Base-by-base conservation (phyloP, 2,888 invertebrate species). In the Aphodius sticticus region DNA sequence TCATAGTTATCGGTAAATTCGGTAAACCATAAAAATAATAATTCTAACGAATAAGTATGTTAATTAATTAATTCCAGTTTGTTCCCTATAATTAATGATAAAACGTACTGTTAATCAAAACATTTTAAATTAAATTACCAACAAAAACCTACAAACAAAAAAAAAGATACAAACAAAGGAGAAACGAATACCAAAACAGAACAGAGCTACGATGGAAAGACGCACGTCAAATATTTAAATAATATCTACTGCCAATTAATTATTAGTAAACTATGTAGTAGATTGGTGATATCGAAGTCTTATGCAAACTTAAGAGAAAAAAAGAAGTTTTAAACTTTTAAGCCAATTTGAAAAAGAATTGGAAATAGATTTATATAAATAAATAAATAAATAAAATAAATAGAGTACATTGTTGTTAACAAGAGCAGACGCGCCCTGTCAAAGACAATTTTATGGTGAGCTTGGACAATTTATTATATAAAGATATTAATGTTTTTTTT, bases 231-330 rank as follows among this genome's bases (percentile, higher is more conserved):
- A 53, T 53, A 53, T 74, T 79, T 79, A 79, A 84, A 85, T 85
- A 87, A 87, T 86, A 87, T 87, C 87, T 88, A 89, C 89, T 88
- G 88, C 88, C 88, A 88, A 88, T 87, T 87, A 87, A 53, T 82
- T 84, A 79, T 83, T 83, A 84, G 83, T 82, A 81, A 82, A 82
- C 78, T 74, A 81, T 81, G 80, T 82, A 88, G 88, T 89, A 89
- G 88, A 88, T 86, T 88, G 88, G 89, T 89, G 89, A 89, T 89
- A 90, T 86, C 87, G 86, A 89, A 89, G 89, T 89, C 89, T 90
- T 90, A 90, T 89, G 89, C 89, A 83, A 84, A 83, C 79, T 79
- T 80, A 81, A 81, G 81, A n/a, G 36, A 37, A 36, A 74, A 82
- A 80, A 81, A 83, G 86, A 85, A 86, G 83, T 84, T 82, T 83